phyloP scores from a whole-genome alignment of 1,140 invertebrate species.

The Drosophila nigromelanica region DNA sequence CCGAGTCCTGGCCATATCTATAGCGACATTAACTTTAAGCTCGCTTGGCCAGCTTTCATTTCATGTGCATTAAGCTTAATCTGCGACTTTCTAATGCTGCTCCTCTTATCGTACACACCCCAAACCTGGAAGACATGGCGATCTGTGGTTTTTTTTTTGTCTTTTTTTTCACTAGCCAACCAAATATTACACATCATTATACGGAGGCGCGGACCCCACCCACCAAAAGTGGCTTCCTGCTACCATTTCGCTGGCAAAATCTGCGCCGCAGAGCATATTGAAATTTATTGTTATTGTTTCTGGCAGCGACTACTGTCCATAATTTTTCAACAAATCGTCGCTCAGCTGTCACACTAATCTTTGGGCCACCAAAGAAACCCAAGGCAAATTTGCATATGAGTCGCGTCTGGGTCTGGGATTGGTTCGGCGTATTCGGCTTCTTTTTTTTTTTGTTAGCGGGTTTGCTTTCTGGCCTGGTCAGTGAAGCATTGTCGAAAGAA shows the following conservation, averaged over 20 bases:
- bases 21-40: slow-evolving; percentile 37
- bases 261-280: slow-evolving; percentile 25
- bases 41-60: slow-evolving; percentile 35
- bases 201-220: slow-evolving; percentile 30
- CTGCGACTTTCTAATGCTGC: slow-evolving; percentile 45
- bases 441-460: slow-evolving; percentile 27
- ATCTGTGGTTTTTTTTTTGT: neutral
- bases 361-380: slow-evolving; percentile 36
- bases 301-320: slow-evolving; percentile 77
- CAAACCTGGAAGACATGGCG: slow-evolving; percentile 1
- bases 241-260: slow-evolving; percentile 21
- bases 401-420: slow-evolving; percentile 40
- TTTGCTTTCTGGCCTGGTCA: slow-evolving; percentile 58
- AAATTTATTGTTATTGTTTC: slow-evolving; percentile 71
- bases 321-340: slow-evolving; percentile 81
- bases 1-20: slow-evolving; percentile 24
- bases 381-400: slow-evolving; percentile 72
- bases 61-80: slow-evolving; percentile 41
- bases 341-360: slow-evolving; percentile 82
- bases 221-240: slow-evolving; percentile 33
- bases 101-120: slow-evolving; percentile 15
- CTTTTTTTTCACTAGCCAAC: neutral
- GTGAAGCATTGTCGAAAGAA: slow-evolving; percentile 67
- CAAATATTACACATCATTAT: slow-evolving; percentile 56
- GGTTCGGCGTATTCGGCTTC: slow-evolving; percentile 21